Evolutionary conservation across 2,113 vertebrate species (phyloP).

Genomic region (Eurypyga helias): DNA sequence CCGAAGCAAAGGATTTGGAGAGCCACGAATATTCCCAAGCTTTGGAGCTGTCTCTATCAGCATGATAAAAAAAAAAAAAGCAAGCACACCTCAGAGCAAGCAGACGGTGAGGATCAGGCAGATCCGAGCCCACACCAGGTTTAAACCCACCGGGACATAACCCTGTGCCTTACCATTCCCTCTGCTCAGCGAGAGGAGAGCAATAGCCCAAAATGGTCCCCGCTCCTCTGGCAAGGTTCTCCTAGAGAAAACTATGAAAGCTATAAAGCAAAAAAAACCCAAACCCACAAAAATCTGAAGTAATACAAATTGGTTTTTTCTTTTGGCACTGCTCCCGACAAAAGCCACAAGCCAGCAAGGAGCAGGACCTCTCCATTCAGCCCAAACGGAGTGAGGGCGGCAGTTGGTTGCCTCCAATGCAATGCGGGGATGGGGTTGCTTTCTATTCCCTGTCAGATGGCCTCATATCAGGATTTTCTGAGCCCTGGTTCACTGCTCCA

Average conservation of each 20-base stretch:
- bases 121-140: not conserved
- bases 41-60: not conserved
- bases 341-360: not conserved
- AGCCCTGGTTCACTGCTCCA: not conserved
- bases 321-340: not conserved
- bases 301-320: not conserved
- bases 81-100: not conserved
- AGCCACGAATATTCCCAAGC: rapidly evolving
- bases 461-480: not conserved
- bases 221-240: not conserved
- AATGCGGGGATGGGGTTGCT: not conserved
- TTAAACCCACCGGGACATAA: not conserved
- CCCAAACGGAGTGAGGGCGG: rapidly evolving
- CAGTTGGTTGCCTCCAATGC: not conserved
- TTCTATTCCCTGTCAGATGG: not conserved
- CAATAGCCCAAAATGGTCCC: rapidly evolving
- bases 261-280: not conserved
- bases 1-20: not conserved
- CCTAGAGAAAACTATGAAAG: not conserved
- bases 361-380: not conserved
- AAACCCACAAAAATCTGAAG: not conserved
- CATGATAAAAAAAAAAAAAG: not conserved
- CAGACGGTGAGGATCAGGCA: not conserved
- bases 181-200: not conserved
- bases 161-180: not conserved